Percentiles rank a stretch among this genome's conserved stretches.
Conservation (phyloP, 2,113 vertebrate genomes). For the Melanotaenia duboulayi region DNA sequence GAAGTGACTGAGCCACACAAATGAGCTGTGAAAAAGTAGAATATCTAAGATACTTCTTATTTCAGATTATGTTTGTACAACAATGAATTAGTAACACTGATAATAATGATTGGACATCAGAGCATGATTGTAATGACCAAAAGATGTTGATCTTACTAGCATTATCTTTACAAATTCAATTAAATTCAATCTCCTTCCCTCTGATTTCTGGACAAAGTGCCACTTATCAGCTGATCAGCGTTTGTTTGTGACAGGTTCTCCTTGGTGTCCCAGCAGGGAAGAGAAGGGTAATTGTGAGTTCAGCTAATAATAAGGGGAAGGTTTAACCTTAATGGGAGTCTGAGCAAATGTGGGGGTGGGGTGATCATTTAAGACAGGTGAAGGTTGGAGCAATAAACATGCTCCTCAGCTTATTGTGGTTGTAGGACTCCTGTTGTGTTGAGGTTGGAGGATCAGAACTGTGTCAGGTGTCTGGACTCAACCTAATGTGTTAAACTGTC, state of each 20-base stretch:
- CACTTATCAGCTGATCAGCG: slow-evolving; percentile 47
- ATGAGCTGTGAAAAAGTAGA: slow-evolving; percentile 7
- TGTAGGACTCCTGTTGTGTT: slow-evolving; percentile 64
- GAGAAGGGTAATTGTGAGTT: slow-evolving; percentile 67
- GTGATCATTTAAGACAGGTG: slow-evolving; percentile 68
- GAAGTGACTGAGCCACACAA: slow-evolving; percentile 21
- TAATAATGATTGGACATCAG: slow-evolving; percentile 7
- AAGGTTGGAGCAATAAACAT: slow-evolving; percentile 41
- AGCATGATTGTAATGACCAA: slow-evolving; percentile 43
- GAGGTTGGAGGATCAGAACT: slow-evolving; percentile 37
- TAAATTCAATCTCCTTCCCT: background rate
- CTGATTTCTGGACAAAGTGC: background rate
- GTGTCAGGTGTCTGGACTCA: slow-evolving; percentile 42
- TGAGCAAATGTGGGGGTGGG: slow-evolving; percentile 24
- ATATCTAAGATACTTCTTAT: background rate
- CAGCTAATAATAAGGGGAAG: slow-evolving; percentile 56
- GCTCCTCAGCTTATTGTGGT: slow-evolving; percentile 21
- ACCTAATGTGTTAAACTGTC: too few relatives aligned
- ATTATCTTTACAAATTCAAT: slow-evolving; percentile 17
- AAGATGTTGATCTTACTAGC: slow-evolving; percentile 44
- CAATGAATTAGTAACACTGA: background rate
- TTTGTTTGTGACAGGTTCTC: slow-evolving; percentile 59
- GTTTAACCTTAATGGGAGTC: slow-evolving; percentile 58
- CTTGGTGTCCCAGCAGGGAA: slow-evolving; percentile 65
- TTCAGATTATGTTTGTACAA: background rate